Conservation (phyloP, 2,888 invertebrate genomes). For the Cerceris rybyensis region DNA sequence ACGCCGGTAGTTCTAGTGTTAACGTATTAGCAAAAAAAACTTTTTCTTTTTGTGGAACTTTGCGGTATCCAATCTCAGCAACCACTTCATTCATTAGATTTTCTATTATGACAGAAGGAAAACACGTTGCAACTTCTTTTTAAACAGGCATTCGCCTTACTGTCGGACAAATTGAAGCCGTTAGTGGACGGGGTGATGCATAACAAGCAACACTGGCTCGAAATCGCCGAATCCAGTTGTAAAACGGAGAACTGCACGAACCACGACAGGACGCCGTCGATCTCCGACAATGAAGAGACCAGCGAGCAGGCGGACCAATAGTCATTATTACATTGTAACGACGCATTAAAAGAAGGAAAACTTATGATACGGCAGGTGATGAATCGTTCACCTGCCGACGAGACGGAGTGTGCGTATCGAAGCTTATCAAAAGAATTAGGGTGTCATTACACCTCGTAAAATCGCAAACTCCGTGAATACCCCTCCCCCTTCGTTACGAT, state of each 20-base stretch:
- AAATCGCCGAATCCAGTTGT: constrained; percentile 84
- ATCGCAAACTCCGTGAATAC: neutral
- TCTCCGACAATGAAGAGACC: constrained; percentile 68
- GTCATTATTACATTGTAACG: constrained; percentile 30
- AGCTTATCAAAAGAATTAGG: constrained; percentile 5
- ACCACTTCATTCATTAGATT: no score
- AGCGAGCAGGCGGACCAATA: constrained; percentile 68
- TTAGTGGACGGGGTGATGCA: constrained; percentile 91
- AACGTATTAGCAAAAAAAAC: no score
- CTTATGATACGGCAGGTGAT: constrained; percentile 10
- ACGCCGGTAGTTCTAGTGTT: no score
- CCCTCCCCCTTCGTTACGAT: constrained; percentile 46
- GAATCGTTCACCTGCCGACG: neutral
- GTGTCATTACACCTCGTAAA: constrained; percentile 23
- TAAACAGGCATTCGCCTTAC: constrained; percentile 90
- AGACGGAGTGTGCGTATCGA: neutral
- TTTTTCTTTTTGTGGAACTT: no score
- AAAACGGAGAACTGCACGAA: constrained; percentile 75
- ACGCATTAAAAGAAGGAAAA: constrained; percentile 8
- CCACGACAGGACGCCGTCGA: constrained; percentile 75
- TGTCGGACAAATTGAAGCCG: constrained; percentile 91
- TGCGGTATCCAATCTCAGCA: no score
- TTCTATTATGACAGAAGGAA: no score
- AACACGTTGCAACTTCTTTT: neutral
- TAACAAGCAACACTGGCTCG: constrained; percentile 93